Conservation (phyloP, 2,797 vertebrate species). For the Coilia nasus region DNA sequence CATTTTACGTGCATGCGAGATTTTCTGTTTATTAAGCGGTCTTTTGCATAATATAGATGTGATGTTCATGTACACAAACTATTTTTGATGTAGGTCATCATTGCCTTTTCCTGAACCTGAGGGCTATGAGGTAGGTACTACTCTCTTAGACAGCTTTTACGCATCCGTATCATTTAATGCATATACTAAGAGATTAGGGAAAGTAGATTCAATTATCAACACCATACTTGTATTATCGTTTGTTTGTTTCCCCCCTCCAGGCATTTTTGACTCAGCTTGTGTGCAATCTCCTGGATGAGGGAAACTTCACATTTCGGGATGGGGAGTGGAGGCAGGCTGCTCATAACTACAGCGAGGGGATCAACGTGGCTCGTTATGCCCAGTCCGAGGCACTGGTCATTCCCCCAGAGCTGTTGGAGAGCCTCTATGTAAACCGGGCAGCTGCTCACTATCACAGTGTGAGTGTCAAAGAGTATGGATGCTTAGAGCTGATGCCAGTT, state of each 20-base stretch:
- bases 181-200: neutral
- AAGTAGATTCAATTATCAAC: neutral
- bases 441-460: slow-evolving; percentile 92
- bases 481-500: too few relatives aligned
- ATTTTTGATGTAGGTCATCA: slow-evolving; percentile 83
- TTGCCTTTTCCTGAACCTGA: slow-evolving; percentile 92
- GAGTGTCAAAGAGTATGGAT: slow-evolving; percentile 55
- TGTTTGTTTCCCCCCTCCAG: slow-evolving; percentile 62
- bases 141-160: neutral
- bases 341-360: slow-evolving; percentile 91
- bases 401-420: slow-evolving; percentile 88
- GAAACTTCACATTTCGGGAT: slow-evolving; percentile 90
- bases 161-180: neutral
- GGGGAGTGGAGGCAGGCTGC: slow-evolving; percentile 87
- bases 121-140: slow-evolving; percentile 87
- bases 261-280: slow-evolving; percentile 93
- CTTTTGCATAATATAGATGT: neutral
- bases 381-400: slow-evolving; percentile 91
- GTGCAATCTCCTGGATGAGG: slow-evolving; percentile 92
- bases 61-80: slow-evolving; percentile 26
- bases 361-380: slow-evolving; percentile 92
- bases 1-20: neutral
- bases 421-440: slow-evolving; percentile 92
- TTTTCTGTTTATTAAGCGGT: neutral
- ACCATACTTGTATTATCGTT: neutral